A percentile compares a stretch with the other conserved stretches of the same genome.
Evolutionary conservation across 2,888 invertebrate genomes (phyloP).

Genomic region (Aspidiotus rigidus): DNA sequence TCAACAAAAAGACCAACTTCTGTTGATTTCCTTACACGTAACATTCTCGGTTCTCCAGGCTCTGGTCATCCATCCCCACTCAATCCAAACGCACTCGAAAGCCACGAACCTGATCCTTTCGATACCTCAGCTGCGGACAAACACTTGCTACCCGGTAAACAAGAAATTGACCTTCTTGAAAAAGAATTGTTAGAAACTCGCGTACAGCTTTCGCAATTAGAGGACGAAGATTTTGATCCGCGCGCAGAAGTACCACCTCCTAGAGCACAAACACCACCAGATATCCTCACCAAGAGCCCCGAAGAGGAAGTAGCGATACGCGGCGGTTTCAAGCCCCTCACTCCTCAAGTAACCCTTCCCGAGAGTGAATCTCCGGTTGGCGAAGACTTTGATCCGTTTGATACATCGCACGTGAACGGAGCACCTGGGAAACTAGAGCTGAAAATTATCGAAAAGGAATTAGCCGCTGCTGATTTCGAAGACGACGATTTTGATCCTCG

Average conservation of each 20-base stretch:
- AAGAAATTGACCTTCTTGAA: slow-evolving; percentile 69
- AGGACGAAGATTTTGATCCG: slow-evolving; percentile 75
- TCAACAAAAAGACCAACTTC: slow-evolving; percentile 42
- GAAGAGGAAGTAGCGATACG: slow-evolving; percentile 1
- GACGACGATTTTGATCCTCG: slow-evolving; percentile 46
- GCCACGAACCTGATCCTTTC: slow-evolving; percentile 58
- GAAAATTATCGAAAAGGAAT: slow-evolving; percentile 50
- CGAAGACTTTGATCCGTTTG: slow-evolving; percentile 51
- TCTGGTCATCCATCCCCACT: background rate
- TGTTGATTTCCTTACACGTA: slow-evolving; percentile 38
- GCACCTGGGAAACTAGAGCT: slow-evolving; percentile 52
- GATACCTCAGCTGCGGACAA: slow-evolving; percentile 70
- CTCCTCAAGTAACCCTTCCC: background rate
- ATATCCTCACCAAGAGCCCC: slow-evolving; percentile 9
- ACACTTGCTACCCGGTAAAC: slow-evolving; percentile 59
- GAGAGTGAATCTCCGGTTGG: slow-evolving; percentile 29
- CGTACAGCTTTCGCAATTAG: slow-evolving; percentile 40
- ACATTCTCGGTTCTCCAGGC: background rate
- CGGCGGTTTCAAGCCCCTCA: background rate
- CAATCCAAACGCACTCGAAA: slow-evolving; percentile 42
- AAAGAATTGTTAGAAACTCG: slow-evolving; percentile 54
- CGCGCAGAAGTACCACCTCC: slow-evolving; percentile 51
- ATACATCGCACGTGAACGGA: slow-evolving; percentile 53
- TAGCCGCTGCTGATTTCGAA: slow-evolving; percentile 38
- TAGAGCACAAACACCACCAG: slow-evolving; percentile 30